A percentile compares a stretch with the other conserved stretches of the same genome.
These are phyloP conservation scores for Rana temporaria DNA, from an alignment of 2,113 vertebrate species.

Conservation along the genomic window DNA sequence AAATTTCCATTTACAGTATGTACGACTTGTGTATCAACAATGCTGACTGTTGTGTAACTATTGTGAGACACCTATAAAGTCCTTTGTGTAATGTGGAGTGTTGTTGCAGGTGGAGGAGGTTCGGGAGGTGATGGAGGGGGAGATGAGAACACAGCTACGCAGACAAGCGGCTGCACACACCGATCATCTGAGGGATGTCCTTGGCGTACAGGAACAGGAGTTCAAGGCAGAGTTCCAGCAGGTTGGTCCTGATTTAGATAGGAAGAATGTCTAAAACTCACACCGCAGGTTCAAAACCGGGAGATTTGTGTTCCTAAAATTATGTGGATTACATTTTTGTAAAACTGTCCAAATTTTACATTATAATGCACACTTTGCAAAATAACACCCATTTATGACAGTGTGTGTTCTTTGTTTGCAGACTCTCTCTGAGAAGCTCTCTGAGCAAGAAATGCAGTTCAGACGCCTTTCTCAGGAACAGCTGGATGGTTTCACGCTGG, in stretches of 20 bases:
- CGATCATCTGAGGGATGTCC: conserved; percentile 90
- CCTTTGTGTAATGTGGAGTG: too few relatives aligned
- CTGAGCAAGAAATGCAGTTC: conserved; percentile 87
- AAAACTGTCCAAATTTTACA: too few relatives aligned
- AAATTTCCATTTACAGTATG: too few relatives aligned
- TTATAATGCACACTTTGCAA: too few relatives aligned
- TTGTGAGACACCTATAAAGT: too few relatives aligned
- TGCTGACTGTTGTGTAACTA: too few relatives aligned
- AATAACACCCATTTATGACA: too few relatives aligned
- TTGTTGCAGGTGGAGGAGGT: conserved; percentile 84
- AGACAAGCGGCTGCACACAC: conserved; percentile 94
- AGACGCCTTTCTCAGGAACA: conserved; percentile 92
- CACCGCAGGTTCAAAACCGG: too few relatives aligned
- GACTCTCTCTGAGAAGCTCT: conserved; percentile 83
- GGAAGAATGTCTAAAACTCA: too few relatives aligned
- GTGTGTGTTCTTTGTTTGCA: conserved; percentile 60
- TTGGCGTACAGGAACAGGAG: conserved; percentile 93
- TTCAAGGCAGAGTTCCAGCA: conserved; percentile 85
- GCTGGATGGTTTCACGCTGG: conserved; percentile 92
- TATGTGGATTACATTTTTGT: too few relatives aligned
- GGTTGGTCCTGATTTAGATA: conserved; percentile 66
- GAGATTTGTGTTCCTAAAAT: too few relatives aligned
- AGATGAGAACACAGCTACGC: conserved; percentile 96
- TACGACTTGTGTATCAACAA: too few relatives aligned
- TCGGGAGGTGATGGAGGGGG: conserved; percentile 91